Conservation (phyloP, 2,113 vertebrate species). For the Sylvilagus bachmani region DNA sequence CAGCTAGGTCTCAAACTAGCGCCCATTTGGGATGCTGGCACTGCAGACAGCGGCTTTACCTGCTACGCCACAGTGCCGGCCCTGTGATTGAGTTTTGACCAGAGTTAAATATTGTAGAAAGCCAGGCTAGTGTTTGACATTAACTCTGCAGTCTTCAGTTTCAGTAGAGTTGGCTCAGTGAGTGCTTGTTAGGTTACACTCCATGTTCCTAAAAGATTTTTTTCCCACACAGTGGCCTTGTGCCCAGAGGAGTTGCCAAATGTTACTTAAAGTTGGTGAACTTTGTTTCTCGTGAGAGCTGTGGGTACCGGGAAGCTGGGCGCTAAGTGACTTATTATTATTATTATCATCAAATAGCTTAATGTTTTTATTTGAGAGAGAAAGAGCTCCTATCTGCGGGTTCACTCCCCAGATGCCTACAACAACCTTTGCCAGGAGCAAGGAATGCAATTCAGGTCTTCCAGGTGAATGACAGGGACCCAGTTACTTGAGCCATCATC, state of each 20-base stretch:
- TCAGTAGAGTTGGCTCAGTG: not conserved
- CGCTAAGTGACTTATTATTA: not conserved
- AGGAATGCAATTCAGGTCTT: no score
- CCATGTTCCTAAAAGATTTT: not conserved
- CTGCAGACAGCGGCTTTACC: no score
- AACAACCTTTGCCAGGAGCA: no score
- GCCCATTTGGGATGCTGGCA: no score
- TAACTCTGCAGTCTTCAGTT: not conserved
- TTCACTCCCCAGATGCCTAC: no score
- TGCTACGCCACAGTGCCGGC: no score
- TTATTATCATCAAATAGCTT: no score
- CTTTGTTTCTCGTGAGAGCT: not conserved
- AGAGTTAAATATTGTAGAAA: not conserved
- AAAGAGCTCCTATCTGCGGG: no score
- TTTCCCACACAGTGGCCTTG: not conserved
- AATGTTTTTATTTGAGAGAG: no score
- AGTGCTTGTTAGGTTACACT: slow-evolving; percentile 24
- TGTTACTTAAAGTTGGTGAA: not conserved
- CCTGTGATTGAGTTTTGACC: not conserved
- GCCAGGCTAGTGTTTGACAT: not conserved
- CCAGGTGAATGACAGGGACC: no score
- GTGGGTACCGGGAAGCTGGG: not conserved
- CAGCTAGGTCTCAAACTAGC: no score
- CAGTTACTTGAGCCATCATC: no score
- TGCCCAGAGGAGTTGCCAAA: not conserved